These are phyloP conservation scores for Fragum sueziense DNA, from an alignment of 2,888 invertebrate genomes.

Conservation along the genomic window DNA sequence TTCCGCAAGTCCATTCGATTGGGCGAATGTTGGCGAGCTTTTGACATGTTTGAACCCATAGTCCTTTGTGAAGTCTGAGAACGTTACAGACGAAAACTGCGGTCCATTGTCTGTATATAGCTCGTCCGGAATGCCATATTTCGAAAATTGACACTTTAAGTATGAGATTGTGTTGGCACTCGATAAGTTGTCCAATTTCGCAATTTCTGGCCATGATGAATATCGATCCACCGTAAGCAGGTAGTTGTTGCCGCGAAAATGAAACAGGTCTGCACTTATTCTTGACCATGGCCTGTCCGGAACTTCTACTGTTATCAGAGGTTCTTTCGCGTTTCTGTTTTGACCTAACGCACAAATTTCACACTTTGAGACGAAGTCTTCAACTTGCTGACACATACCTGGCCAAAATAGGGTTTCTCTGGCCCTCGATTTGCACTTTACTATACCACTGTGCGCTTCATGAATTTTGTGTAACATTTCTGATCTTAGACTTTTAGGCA, in stretches of 20 bases:
- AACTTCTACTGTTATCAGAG: constrained; percentile 24
- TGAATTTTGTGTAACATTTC: constrained; percentile 43
- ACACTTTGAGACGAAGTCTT: constrained; percentile 27
- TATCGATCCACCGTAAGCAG: background rate
- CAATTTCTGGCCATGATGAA: constrained; percentile 26
- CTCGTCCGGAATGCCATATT: constrained; percentile 28
- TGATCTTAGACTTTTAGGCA: constrained; percentile 26
- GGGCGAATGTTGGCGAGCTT: constrained; percentile 18
- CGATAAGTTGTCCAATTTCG: constrained; percentile 17
- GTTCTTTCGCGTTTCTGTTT: constrained; percentile 28
- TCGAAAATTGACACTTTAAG: constrained; percentile 26
- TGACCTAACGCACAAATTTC: constrained; percentile 29
- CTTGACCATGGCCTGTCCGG: constrained; percentile 33
- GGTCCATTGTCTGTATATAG: constrained; percentile 24
- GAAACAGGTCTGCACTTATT: constrained; percentile 34
- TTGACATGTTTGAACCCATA: constrained; percentile 16
- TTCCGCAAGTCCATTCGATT: constrained; percentile 21
- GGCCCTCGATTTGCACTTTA: constrained; percentile 38
- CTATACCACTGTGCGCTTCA: constrained; percentile 30
- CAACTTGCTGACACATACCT: constrained; percentile 25
- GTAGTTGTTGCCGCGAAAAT: too few relatives aligned
- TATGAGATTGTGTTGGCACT: constrained; percentile 18
- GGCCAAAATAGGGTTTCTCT: constrained; percentile 34
- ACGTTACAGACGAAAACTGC: constrained; percentile 9
- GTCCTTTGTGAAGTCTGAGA: background rate